A percentile compares a stretch with the other conserved stretches of the same genome.
Conservation (phyloP, 2,113 vertebrate genomes). For the Halichoeres trimaculatus region DNA sequence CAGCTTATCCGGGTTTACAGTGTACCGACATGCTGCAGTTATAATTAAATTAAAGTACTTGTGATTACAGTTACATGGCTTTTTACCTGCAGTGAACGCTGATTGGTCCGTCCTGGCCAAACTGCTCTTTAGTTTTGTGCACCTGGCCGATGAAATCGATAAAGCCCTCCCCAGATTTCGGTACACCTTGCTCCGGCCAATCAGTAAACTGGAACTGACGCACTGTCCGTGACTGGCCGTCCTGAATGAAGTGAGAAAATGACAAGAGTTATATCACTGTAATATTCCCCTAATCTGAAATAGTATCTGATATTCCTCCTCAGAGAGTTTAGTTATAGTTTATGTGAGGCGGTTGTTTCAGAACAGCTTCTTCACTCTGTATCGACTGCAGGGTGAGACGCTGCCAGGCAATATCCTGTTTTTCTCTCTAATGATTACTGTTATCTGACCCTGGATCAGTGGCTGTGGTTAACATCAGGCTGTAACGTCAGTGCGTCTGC, state of each 20-base stretch:
- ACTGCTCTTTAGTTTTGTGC: constrained; percentile 99
- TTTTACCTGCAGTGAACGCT: constrained; percentile 96
- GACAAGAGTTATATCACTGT: background rate
- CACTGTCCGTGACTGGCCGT: constrained; percentile 96
- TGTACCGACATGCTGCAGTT: background rate
- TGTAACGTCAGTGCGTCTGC: constrained; percentile 65
- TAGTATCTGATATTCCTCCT: constrained; percentile 2
- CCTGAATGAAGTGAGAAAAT: constrained; percentile 77
- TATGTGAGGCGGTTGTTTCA: constrained; percentile 35
- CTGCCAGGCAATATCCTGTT: constrained; percentile 57
- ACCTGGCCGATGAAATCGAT: constrained; percentile 99
- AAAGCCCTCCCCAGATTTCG: constrained; percentile 97
- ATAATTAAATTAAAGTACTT: too few species aligned
- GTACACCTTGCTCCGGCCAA: constrained; percentile 98
- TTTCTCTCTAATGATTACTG: constrained; percentile 68
- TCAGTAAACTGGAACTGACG: constrained; percentile 99
- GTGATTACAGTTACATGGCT: background rate
- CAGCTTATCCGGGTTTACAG: too few species aligned
- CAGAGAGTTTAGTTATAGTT: constrained; percentile 6
- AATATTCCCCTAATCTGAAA: constrained; percentile 1
- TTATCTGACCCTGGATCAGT: constrained; percentile 76
- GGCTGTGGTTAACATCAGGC: constrained; percentile 70
- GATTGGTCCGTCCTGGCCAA: constrained; percentile 98
- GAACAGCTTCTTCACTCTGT: constrained; percentile 27
- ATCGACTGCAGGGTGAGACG: constrained; percentile 49